Conservation (phyloP, 2,888 invertebrate species). For the Acronicta aceris region DNA sequence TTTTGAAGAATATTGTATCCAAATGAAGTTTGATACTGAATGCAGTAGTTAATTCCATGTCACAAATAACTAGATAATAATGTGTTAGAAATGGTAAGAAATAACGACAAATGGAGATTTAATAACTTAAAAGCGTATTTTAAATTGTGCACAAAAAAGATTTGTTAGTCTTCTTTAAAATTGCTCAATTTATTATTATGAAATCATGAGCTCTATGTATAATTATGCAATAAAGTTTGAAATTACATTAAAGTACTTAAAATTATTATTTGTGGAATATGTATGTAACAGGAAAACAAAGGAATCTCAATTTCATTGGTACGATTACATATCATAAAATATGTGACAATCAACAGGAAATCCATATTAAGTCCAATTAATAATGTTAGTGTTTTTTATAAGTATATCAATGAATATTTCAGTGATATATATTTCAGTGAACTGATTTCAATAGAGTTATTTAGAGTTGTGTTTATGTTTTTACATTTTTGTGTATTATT, state of each 20-base stretch:
- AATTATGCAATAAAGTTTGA: constrained; percentile 15
- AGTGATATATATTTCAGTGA: background rate
- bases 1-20: constrained; percentile 17
- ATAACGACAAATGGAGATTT: constrained; percentile 1
- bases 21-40: constrained; percentile 19
- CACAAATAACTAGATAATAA: constrained; percentile 17
- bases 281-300: constrained; percentile 23
- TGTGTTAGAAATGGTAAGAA: constrained; percentile 5
- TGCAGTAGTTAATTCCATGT: constrained; percentile 29
- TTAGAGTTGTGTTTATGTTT: constrained; percentile 36
- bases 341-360: constrained; percentile 1
- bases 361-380: background rate
- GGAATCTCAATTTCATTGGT: constrained; percentile 30
- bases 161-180: constrained; percentile 14
- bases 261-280: constrained; percentile 10
- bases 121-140: constrained; percentile 19
- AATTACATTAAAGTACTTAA: constrained; percentile 41
- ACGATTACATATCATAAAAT: constrained; percentile 48
- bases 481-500: constrained; percentile 31
- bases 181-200: constrained; percentile 35
- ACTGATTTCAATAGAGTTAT: constrained; percentile 22
- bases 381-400: constrained; percentile 17
- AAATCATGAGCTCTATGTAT: constrained; percentile 7
- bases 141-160: constrained; percentile 7
- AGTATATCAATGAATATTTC: background rate